Conservation (phyloP, 2,113 vertebrate genomes). For the Crypturellus undulatus region DNA sequence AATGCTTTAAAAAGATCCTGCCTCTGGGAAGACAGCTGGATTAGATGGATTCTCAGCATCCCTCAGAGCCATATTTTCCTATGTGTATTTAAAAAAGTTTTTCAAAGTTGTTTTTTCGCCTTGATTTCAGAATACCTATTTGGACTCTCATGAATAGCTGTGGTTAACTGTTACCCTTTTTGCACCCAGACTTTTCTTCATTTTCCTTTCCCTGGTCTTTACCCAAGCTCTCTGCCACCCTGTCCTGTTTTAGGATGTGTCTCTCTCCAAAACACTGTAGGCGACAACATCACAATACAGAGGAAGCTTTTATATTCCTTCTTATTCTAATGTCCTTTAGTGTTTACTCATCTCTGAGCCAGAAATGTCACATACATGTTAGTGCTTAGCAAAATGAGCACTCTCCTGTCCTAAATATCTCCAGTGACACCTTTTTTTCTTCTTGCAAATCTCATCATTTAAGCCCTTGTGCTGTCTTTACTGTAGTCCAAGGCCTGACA, state of each 20-base stretch:
- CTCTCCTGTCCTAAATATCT: neutral
- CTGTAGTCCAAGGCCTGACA: neutral
- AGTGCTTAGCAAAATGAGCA: neutral
- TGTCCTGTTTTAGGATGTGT: neutral
- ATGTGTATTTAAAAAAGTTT: neutral
- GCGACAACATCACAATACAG: neutral
- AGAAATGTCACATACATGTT: neutral
- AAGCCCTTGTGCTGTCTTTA: neutral
- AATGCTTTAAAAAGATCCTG: constrained; percentile 1
- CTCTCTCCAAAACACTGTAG: neutral
- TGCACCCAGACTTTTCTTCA: neutral
- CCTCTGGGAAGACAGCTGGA: neutral
- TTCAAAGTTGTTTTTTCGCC: neutral
- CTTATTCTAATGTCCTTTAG: neutral
- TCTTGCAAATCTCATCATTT: neutral
- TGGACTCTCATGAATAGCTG: neutral
- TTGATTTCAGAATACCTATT: neutral
- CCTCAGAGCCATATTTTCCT: neutral
- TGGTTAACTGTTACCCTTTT: neutral
- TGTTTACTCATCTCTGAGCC: neutral
- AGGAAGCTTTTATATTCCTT: neutral
- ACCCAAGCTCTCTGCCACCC: neutral
- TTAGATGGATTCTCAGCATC: neutral
- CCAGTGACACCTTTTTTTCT: neutral
- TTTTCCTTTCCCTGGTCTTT: neutral